Base-by-base conservation (phyloP, 2,113 vertebrate genomes). In the Sciurus niger region DNA sequence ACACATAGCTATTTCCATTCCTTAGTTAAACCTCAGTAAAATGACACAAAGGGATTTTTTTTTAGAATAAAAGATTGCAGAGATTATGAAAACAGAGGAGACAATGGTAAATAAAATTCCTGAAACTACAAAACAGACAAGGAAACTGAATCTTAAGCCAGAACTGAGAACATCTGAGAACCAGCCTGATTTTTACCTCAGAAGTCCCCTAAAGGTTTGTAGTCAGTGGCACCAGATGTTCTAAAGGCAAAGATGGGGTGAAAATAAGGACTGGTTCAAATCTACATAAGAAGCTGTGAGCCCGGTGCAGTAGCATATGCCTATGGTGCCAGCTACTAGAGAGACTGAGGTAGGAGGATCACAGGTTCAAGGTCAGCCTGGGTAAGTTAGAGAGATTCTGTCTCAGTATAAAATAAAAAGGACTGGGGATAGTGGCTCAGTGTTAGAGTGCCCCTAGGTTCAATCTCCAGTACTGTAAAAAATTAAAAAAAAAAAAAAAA, bases 141-240 rank as follows among this genome's bases (percentile, higher is more conserved):
- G 65, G 68, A 76, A 95, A 90, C 46, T 90, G 74, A 95, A 46
- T 73, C 43, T 77, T 95, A 88, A 80, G 51, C 86, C 37, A 77
- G n/a, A 80, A 91, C 30, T 93, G 83, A 68, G 46, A 78, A 84
- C 25, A 84, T 88, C n/a, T 94, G 74, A 90, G 89, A 93, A 93
- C 51, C 55, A 95, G 43, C 28, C 18, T 70, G 34, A 46, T 95
- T 82, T 73, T 79, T 76, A 86, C 46, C 24, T 88, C 60, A 67
- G 25, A 91, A 78, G 60, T 89, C 22, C 37, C 40, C n/a, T 25
- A 86, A 20, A 82, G 22, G 28, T 65, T 88, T 86, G 14, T 90
- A 91, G 60, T 93, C 8, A 9, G 25, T 92, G 46, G 84, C 8
- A 89, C 22, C 51, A 73, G 53, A 46, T 37, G 78, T 85, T 89